These are phyloP conservation scores for Lepisosteus osseus DNA, from an alignment of 2,113 vertebrate species.

Conservation along the genomic window DNA sequence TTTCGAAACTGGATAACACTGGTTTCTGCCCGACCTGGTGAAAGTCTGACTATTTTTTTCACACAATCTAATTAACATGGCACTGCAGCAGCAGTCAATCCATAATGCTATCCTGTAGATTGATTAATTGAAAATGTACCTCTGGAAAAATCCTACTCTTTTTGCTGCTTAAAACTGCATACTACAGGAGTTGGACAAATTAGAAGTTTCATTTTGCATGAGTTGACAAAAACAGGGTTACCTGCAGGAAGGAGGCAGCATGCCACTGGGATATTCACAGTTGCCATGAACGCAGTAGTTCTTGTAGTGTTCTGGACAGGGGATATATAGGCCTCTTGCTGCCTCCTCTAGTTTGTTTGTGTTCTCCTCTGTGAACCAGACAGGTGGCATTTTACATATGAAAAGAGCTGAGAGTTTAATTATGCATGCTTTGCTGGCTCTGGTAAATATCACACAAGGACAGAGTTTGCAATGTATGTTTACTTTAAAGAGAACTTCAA, in stretches of 20 bases:
- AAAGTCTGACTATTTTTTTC: too few species aligned
- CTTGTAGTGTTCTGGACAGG: constrained; percentile 91
- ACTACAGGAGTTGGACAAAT: too few species aligned
- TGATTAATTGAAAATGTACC: too few species aligned
- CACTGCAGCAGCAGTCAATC: too few species aligned
- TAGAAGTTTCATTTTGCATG: too few species aligned
- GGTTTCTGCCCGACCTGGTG: too few species aligned
- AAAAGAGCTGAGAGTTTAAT: neutral
- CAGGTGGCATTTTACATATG: constrained; percentile 3
- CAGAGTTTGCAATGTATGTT: neutral
- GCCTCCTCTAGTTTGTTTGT: constrained; percentile 82
- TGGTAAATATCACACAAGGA: neutral
- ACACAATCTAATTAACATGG: too few species aligned
- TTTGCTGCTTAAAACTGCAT: too few species aligned
- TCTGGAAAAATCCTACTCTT: too few species aligned
- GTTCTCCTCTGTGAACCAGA: constrained; percentile 67
- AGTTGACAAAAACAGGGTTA: constrained; percentile 41
- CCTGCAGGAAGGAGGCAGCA: constrained; percentile 93
- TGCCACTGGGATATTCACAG: constrained; percentile 86
- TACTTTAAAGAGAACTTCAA: neutral
- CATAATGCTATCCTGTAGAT: too few species aligned
- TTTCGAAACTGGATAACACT: too few species aligned
- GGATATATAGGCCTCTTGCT: constrained; percentile 82
- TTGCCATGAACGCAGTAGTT: constrained; percentile 96
- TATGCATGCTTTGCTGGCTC: neutral